A percentile compares a stretch with the other conserved stretches of the same genome.
These are phyloP conservation scores for Odontamblyopus lacepedii DNA, from an alignment of 2,797 vertebrate species.

Conservation along the genomic window DNA sequence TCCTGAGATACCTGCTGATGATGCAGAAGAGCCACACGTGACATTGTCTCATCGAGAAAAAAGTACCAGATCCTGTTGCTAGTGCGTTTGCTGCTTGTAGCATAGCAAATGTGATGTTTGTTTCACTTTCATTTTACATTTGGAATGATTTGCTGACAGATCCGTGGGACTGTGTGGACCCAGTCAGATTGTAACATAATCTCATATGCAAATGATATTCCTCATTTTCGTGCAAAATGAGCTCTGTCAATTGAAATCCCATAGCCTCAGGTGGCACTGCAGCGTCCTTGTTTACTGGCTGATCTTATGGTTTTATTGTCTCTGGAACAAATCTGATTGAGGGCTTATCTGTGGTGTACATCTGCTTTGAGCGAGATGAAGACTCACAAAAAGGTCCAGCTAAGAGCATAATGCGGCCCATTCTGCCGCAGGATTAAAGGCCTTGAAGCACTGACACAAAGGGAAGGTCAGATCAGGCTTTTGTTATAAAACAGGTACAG, in stretches of 20 bases:
- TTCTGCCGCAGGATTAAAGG: constrained; percentile 34
- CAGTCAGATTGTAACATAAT: neutral
- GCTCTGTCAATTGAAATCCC: constrained; percentile 56
- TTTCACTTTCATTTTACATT: neutral
- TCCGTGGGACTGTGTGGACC: neutral
- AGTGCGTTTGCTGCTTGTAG: too few relatives aligned
- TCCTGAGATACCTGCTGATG: too few relatives aligned
- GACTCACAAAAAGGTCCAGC: constrained; percentile 28
- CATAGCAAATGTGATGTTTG: too few relatives aligned
- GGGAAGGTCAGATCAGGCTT: neutral
- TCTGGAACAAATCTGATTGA: constrained; percentile 26
- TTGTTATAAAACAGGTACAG: neutral
- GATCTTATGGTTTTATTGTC: constrained; percentile 44
- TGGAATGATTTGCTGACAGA: neutral
- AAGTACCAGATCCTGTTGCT: too few relatives aligned
- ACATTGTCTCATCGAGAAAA: too few relatives aligned
- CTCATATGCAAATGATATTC: neutral
- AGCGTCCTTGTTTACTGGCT: constrained; percentile 51
- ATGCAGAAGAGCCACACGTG: too few relatives aligned
- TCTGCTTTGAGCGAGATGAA: constrained; percentile 43
- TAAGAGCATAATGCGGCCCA: constrained; percentile 31
- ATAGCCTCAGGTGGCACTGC: constrained; percentile 61
- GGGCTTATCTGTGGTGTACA: constrained; percentile 38
- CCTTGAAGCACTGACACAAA: constrained; percentile 21
- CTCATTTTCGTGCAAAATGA: constrained; percentile 39